A percentile compares a stretch with the other conserved stretches of the same genome.
phyloP scores from a whole-genome alignment of 2,113 vertebrate species.

The Rhea americana region DNA sequence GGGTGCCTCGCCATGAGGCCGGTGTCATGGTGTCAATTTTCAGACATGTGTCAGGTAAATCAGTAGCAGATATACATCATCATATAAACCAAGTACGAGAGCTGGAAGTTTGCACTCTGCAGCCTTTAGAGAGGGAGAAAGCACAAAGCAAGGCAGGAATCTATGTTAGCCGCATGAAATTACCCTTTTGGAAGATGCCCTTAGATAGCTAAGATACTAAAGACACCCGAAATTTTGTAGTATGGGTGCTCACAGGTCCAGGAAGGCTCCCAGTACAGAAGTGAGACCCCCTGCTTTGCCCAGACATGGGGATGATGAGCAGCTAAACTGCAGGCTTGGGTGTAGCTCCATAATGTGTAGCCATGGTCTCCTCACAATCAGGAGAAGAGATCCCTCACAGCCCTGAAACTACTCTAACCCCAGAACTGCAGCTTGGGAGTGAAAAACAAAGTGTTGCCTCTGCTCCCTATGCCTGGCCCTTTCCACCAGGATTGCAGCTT shows the following conservation, averaged over 20 bases:
- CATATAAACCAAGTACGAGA: not conserved
- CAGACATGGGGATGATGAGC: accelerated
- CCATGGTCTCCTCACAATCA: not conserved
- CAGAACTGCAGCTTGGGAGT: not conserved
- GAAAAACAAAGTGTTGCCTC: not conserved
- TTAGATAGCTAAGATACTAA: not conserved
- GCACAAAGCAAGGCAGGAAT: not conserved
- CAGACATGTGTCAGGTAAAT: not conserved
- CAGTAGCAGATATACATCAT: not conserved
- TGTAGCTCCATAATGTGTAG: accelerated
- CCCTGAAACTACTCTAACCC: not conserved
- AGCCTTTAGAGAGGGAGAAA: not conserved
- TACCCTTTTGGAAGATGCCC: not conserved
- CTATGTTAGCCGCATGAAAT: not conserved
- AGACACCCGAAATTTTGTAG: not conserved
- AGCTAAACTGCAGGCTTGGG: accelerated
- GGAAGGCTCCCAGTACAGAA: accelerated
- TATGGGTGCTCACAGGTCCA: not conserved
- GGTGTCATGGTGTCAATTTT: not conserved
- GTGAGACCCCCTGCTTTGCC: not conserved
- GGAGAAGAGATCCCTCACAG: not conserved
- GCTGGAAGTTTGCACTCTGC: not conserved
- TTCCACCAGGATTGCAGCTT: too few relatives aligned
- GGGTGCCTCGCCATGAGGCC: not conserved
- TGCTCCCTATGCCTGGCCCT: not conserved